These are phyloP conservation scores for Chironomus riparius DNA, from an alignment of 2,888 invertebrate species.

Conservation along the genomic window DNA sequence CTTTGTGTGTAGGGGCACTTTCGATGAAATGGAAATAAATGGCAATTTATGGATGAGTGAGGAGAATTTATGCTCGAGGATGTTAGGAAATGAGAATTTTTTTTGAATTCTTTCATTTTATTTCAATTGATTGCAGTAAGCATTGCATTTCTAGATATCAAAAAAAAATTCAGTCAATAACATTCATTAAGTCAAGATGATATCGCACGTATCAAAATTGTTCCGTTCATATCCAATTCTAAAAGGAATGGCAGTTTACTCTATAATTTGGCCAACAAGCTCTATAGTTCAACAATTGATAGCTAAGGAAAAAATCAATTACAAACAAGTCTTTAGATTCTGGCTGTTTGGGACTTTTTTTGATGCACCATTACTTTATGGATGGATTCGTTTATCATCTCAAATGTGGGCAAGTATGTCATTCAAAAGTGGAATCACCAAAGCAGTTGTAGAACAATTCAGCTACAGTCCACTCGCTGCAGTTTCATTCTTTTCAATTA, in stretches of 20 bases:
- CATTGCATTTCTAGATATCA: no score
- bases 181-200: background rate
- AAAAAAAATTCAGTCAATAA: no score
- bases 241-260: slow-evolving; percentile 60
- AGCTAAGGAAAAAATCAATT: slow-evolving; percentile 56
- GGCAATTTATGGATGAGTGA: no score
- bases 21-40: no score
- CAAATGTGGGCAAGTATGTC: slow-evolving; percentile 65
- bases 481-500: slow-evolving; percentile 66
- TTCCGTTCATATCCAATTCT: slow-evolving; percentile 28
- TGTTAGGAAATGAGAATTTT: no score
- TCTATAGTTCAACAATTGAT: slow-evolving; percentile 63
- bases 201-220: slow-evolving; percentile 6
- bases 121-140: no score
- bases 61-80: no score
- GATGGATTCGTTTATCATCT: slow-evolving; percentile 57
- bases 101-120: no score
- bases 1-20: no score
- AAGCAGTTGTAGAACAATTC: slow-evolving; percentile 60
- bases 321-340: slow-evolving; percentile 61
- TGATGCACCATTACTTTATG: slow-evolving; percentile 71
- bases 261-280: slow-evolving; percentile 63
- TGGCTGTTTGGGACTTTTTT: slow-evolving; percentile 69
- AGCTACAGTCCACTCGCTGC: slow-evolving; percentile 68
- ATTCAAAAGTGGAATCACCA: slow-evolving; percentile 55